Base-by-base conservation (phyloP, 2,113 vertebrate species). In the Saguinus imperator region DNA sequence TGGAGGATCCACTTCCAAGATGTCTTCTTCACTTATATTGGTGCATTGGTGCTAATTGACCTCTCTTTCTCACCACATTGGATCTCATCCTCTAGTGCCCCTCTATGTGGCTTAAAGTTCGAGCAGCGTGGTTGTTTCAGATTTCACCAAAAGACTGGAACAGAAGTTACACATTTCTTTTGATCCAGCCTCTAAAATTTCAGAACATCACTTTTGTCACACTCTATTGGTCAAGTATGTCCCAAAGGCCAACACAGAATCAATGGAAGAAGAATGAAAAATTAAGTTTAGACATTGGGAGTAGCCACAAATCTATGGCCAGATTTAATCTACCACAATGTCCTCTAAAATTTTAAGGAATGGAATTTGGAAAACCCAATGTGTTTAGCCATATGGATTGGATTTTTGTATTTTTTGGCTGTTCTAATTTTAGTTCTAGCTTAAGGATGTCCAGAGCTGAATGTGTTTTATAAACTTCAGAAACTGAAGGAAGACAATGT, bases 271-370 rank as follows among this genome's bases (percentile, higher is more conserved):
- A 5, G 32, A 66, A 75, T 58, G 43, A 80, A 61, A 91, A 86
- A 52, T 12, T 21, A 72, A 32, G 35, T 76, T 93, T 43, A 75
- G 2, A 84, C 88, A 6, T 3, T 45, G 79, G 21, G 13, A 58
- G 2, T 72, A 89, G 37, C 14, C 66, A 66, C 75, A 95, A 9
- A 79, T 66, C 13, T 70, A 23, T 79, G 18, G 37, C n/a, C 32
- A 93, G 32, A 14, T 94, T 95, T 77, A 75, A 88, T 61, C 6
- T 73, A 32, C 23, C 20, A 86, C 10, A 87, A 58, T 23, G 1
- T 72, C 96, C 32, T 58, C 27, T 92, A 77, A 90, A 82, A 75
- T 92, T 89, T 96, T 83, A 94, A 88, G 55, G 77, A 57, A 17
- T 35, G 14, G 35, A 3, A 94, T 87, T 76, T 70, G 23, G n/a